Evolutionary conservation across 2,888 invertebrate species (phyloP), one percentile per base, ranked within the genome.

Genomic region (Pemphredon lugubris): DNA sequence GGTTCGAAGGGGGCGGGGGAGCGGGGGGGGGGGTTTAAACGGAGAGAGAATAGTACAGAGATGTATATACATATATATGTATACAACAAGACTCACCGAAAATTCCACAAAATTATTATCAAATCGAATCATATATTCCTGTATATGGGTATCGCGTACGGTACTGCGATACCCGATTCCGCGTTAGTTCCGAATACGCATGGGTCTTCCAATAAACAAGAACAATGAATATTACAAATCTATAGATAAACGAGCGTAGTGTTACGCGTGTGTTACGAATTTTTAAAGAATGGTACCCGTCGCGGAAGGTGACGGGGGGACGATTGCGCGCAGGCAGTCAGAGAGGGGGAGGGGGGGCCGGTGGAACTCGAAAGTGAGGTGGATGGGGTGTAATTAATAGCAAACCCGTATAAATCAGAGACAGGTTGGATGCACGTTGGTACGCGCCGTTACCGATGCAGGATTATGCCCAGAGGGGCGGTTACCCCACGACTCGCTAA

Each of bases 351-450:
- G 44, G 54, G 54, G 54, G 39, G 59, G 59, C 11, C 40, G 65
- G 4, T 45, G 58, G 60, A 37, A 67, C 39, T 65, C 73, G 64
- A 50, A 59, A 72, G 45, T 44, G 68, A 59, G 42, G 50, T 44
- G 20, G 68, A 26, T 68, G 73, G 68, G n/a, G 75, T 77, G 82
- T 89, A 89, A 89, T 89, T 89, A 89, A 89, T 89, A 89, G 89
- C 86, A 86, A 89, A 87, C 87, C 88, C 88, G 87, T 88, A 88
- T 89, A 89, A 89, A 89, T 89, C 88, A 89, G 86, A 86, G 87
- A 87, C 86, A 86, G 84, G 82, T 79, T 83, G 84, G 84, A 87
- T 86, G 85, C 84, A 84, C 83, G 84, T 77, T 79, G 78, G 83
- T 81, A 75, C 77, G 78, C 78, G 82, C 81, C 71, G 79, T 83